Base-by-base conservation (phyloP, 2,797 vertebrate genomes). In the Gymnocypris eckloni region DNA sequence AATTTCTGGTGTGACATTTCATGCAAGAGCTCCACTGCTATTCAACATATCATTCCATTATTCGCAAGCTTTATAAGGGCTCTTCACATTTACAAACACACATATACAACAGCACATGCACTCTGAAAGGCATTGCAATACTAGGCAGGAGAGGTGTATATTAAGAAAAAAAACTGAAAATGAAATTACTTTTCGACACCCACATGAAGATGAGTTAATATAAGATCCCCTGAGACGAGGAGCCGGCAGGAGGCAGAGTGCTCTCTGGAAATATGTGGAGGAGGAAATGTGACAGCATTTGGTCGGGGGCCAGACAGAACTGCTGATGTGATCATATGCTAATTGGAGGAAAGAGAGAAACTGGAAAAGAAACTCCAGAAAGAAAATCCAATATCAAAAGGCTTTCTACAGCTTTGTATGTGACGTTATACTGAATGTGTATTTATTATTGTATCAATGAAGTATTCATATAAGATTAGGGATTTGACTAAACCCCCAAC, bases 291-390 rank as follows among this genome's bases (percentile, higher is more conserved):
- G 72, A 54, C 59, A 67, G 61, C 6, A 10, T 20, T 52, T 76
- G 71, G 81, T 83, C 56, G 75, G 70, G 73, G 61, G 59, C 70
- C 20, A 39, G 43, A 48, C 56, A n/a, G 61, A 69, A 66, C 64
- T 87, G 87, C 87, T 89, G 85, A 87, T 84, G 82, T 73, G 45
- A 89, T 86, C 54, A 7, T 83, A 87, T 87, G 84, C 79, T 69
- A 85, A 86, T 88, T 83, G 83, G 73, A 22, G 18, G 69, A 54
- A 59, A 81, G 28, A 71, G 20, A 77, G 39, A 81, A 69, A 64
- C 20, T 69, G 10, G 13, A 77, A 83, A 18, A 41, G 45, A 79
- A 61, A 78, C 56, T 59, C 22, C 52, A n/a, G 2, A 78, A 78
- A 41, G 6, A 16, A 61, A 15, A 15, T 61, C 56, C 22, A 43